These are phyloP conservation scores for Trichopoda pennipes DNA, from an alignment of 2,888 invertebrate genomes.

Conservation along the genomic window DNA sequence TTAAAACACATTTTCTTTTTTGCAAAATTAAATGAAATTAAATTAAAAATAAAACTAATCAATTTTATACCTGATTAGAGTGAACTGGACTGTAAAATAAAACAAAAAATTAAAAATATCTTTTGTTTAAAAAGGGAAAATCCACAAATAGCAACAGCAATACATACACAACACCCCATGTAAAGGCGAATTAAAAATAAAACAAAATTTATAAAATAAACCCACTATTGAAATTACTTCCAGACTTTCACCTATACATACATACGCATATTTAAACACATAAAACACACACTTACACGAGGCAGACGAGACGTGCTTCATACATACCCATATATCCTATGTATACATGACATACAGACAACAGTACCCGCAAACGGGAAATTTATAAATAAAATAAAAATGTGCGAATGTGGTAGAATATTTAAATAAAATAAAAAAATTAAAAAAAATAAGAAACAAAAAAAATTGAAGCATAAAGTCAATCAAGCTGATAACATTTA, in stretches of 20 bases:
- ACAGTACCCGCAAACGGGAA: conserved; percentile 20
- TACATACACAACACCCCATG: background rate
- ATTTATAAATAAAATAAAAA: background rate
- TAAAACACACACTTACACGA: background rate
- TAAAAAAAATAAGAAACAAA: background rate
- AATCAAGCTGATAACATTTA: too few relatives aligned
- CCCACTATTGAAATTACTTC: conserved; percentile 13
- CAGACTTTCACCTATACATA: conserved; percentile 28
- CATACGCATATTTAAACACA: conserved; percentile 1
- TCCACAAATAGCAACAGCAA: background rate
- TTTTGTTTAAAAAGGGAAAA: background rate
- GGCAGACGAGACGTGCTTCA: background rate
- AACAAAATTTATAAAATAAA: too few relatives aligned
- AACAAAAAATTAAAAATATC: conserved; percentile 28
- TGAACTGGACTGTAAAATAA: conserved; percentile 37
- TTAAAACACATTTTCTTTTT: too few relatives aligned
- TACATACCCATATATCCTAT: background rate
- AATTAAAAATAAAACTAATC: conserved; percentile 7
- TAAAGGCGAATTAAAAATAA: background rate
- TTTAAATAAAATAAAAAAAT: background rate
- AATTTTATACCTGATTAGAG: conserved; percentile 11
- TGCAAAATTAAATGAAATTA: background rate
- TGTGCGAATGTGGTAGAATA: background rate
- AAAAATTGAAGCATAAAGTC: background rate
- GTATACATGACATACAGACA: conserved; percentile 8